Evolutionary conservation across 2,888 invertebrate genomes (phyloP), one percentile per base, ranked within the genome.

Genomic region (Ochropacha duplaris): DNA sequence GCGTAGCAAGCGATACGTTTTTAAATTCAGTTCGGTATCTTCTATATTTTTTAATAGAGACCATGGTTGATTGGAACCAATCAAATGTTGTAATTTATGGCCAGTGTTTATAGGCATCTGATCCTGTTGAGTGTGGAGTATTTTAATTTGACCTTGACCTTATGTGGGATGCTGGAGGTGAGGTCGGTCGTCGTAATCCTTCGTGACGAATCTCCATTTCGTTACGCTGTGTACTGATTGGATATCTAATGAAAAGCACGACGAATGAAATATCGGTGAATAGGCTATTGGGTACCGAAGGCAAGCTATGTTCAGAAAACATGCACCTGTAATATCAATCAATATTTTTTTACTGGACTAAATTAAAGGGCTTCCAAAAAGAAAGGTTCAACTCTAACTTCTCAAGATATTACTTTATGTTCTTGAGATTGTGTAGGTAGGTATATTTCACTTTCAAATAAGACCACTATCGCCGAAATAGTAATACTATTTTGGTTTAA

Each of bases 51-150:
- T 87, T 86, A 86, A 88, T 86, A 83, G 85, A 81, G 72, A 81
- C 79, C 81, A 77, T 81, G 71, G 76, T 83, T 89, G 87, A 89
- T 90, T 90, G 89, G 90, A 89, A 88, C 89, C 86, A 87, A 91
- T 92, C 86, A 87, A 86, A 89, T 85, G 80, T 83, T 81, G 76
- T 88, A 82, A 86, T 92, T 90, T 90, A 92, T 83, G 80, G 77
- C 72, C 80, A 67, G 78, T 77, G 79, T 79, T 80, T 75, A 77
- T 78, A 70, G 71, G 73, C 73, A 71, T 74, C 70, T 69, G 76
- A 73, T 78, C 79, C 77, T 80, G 72, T 69, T 62, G 74, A 63
- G 66, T 68, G 68, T 71, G 55, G 68, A 67, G 65, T 71, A 64
- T 70, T 73, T 78, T 64, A 66, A 61, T 68, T 70, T 68, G 68